Base-by-base conservation (phyloP, 2,113 vertebrate genomes). In the Scomber colias region DNA sequence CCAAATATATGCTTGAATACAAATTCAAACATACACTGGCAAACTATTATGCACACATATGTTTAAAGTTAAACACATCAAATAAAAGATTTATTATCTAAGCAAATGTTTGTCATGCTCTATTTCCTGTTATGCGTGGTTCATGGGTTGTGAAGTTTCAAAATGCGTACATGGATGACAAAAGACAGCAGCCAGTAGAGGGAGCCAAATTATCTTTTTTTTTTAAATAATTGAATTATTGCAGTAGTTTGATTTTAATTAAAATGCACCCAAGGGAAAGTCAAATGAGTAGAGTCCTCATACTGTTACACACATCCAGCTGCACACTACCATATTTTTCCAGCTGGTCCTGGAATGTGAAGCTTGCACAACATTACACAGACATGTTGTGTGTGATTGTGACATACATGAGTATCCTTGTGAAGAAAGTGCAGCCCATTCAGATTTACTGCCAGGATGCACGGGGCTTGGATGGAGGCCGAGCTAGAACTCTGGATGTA, bases 401-500 rank as follows among this genome's bases (percentile, higher is more conserved):
- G 56, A 94, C 97, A 73, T 95, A 99, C 98, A 0, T 99, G 97
- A 54, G 96, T 98, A 45, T 97, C 96, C 48, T 96, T 98, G 93
- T 96, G 95, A 56, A 99, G 96, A 90, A 99, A 99, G 92, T 96
- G 96, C 68, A 99, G 96, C 60, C 98, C 98, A 0, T 99, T 98
- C 82, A 98, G 96, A 90, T 98, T 99, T 76, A 99, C 93, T 0
- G 97, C 97, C 82, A 99, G 94, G 90, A 99, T 95, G 84, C 97
- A 99, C 1, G 98, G 98, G 0, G 97, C 96, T 0, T 95, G 72
- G 8, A 99, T 94, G 11, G 95, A 74, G 0, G 87, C 79, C 27
- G 95, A 96, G 90, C 97, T 98, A 71, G 96, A 97, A 91, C 97
- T 99, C 91, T 97, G 97, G 88, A 99, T 95, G 94, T 97, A 97